These are phyloP conservation scores for Phlogophora meticulosa DNA, from an alignment of 2,888 invertebrate species.

Conservation along the genomic window DNA sequence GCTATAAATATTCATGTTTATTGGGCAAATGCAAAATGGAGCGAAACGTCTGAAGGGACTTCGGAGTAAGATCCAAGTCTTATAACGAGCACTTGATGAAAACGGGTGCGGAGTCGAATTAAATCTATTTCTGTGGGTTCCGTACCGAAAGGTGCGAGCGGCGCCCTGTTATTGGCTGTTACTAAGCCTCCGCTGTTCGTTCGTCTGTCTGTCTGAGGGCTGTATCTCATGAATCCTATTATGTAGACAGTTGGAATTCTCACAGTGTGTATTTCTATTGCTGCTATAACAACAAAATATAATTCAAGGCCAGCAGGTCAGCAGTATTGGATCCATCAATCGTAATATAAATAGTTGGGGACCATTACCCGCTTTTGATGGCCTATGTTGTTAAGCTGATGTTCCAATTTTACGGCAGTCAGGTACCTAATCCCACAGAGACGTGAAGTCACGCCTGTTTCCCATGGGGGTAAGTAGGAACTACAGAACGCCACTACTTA, in stretches of 20 bases:
- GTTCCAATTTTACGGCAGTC: constrained; percentile 14
- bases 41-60: constrained; percentile 6
- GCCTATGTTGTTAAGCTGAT: constrained; percentile 23
- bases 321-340: constrained; percentile 14
- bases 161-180: too few species aligned
- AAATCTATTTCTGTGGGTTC: constrained; percentile 11
- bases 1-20: constrained; percentile 48
- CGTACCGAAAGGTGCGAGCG: too few species aligned
- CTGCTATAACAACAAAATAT: too few species aligned
- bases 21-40: constrained; percentile 34
- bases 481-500: too few species aligned
- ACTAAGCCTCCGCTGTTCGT: too few species aligned
- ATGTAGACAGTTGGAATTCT: too few species aligned
- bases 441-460: too few species aligned
- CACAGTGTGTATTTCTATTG: too few species aligned
- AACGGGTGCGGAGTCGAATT: background rate
- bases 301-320: too few species aligned
- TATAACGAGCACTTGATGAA: constrained; percentile 8
- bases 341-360: constrained; percentile 30
- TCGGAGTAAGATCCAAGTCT: constrained; percentile 13
- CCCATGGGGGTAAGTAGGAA: too few species aligned
- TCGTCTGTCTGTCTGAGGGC: too few species aligned
- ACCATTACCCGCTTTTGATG: constrained; percentile 26
- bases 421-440: background rate
- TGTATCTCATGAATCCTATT: too few species aligned